phyloP scores from a whole-genome alignment of 2,888 invertebrate species.

The Caenorhabditis panamensis region DNA sequence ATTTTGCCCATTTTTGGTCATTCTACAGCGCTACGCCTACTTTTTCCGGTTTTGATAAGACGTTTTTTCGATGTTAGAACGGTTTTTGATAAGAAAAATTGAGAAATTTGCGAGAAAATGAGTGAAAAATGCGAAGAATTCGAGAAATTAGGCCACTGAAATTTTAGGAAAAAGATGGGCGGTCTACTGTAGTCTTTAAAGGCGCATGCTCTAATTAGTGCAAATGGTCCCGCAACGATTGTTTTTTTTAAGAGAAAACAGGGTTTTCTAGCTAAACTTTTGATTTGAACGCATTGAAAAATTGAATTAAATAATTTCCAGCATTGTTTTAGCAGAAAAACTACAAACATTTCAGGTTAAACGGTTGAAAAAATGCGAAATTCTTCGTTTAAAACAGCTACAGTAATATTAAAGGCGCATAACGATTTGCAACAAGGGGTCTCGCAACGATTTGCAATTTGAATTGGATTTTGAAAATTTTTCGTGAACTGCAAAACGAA shows the following conservation, averaged over 20 bases:
- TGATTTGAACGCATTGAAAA: too few relatives aligned
- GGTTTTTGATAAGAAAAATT: background rate
- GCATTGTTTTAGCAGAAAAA: too few relatives aligned
- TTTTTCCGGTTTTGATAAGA: conserved; percentile 40
- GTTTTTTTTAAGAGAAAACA: background rate
- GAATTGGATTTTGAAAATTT: background rate
- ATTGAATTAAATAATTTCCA: too few relatives aligned
- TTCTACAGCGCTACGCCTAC: conserved; percentile 6
- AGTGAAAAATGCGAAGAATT: conserved; percentile 11
- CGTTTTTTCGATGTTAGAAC: conserved; percentile 15
- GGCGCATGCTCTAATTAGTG: conserved; percentile 1
- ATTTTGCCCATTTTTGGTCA: conserved; percentile 1
- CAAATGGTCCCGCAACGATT: background rate
- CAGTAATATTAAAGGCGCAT: conserved; percentile 13
- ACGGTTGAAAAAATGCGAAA: background rate
- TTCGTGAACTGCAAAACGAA: too few relatives aligned
- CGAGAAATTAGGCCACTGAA: background rate
- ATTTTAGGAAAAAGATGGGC: conserved; percentile 19
- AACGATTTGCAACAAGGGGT: background rate
- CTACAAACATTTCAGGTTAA: too few relatives aligned
- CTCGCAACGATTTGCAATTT: background rate
- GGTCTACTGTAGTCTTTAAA: conserved; percentile 16
- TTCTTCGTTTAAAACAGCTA: background rate
- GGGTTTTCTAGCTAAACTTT: background rate
- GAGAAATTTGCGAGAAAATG: background rate